Evolutionary conservation across 2,797 vertebrate species (phyloP).

Genomic region (Hyperoplus lanceolatus): DNA sequence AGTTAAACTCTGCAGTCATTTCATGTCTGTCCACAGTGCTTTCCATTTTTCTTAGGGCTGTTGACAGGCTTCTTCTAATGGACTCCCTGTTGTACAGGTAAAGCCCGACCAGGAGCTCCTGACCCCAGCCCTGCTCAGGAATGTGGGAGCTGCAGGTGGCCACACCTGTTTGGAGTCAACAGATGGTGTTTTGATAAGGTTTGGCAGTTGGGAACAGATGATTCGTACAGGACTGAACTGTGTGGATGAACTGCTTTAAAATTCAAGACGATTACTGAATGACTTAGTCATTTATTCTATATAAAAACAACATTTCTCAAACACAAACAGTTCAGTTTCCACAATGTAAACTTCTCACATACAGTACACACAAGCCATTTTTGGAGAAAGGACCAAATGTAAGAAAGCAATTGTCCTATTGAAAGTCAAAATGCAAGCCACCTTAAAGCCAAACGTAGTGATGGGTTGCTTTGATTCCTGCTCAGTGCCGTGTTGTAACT

Average conservation of each 20-base stretch:
- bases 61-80: neutral
- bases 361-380: slow-evolving; percentile 63
- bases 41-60: neutral
- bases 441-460: slow-evolving; percentile 60
- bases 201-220: slow-evolving; percentile 5
- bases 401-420: slow-evolving; percentile 30
- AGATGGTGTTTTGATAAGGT: slow-evolving; percentile 24
- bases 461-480: slow-evolving; percentile 15
- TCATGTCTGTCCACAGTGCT: too few relatives aligned
- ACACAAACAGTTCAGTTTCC: slow-evolving; percentile 67
- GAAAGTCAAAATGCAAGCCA: slow-evolving; percentile 39
- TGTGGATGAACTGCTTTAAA: neutral
- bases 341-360: slow-evolving; percentile 76
- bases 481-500: slow-evolving; percentile 5
- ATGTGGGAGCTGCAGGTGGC: slow-evolving; percentile 41
- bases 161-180: slow-evolving; percentile 38
- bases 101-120: neutral
- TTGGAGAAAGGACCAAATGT: slow-evolving; percentile 44
- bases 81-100: neutral
- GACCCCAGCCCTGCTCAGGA: slow-evolving; percentile 25
- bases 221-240: neutral
- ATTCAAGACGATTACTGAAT: neutral
- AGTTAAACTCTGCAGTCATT: too few relatives aligned
- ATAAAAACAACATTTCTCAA: slow-evolving; percentile 48
- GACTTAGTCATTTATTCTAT: slow-evolving; percentile 73